Percentiles rank a stretch among this genome's conserved stretches.
phyloP scores from a whole-genome alignment of 2,113 vertebrate genomes.

The Neoarius graeffei region DNA sequence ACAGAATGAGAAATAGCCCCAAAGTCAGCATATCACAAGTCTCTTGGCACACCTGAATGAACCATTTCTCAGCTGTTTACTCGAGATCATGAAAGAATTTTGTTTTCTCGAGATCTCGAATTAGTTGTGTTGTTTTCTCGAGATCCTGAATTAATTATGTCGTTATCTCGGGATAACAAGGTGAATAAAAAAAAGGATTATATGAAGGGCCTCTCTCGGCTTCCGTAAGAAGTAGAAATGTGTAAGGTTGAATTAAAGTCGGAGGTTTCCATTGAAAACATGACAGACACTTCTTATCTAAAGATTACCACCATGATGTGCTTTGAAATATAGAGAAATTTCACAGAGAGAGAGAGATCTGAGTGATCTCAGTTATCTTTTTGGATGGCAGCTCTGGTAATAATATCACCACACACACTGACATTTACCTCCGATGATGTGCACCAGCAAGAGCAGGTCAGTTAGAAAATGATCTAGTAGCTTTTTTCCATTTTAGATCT shows the following conservation, averaged over 20 bases:
- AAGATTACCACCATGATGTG: background rate
- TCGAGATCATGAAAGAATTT: too few species aligned
- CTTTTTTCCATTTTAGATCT: slow-evolving; percentile 20
- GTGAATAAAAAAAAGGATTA: too few species aligned
- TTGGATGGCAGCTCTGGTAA: slow-evolving; percentile 14
- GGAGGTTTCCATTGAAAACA: background rate
- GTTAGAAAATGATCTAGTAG: slow-evolving; percentile 36
- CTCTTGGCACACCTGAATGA: too few species aligned
- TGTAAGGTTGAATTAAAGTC: slow-evolving; percentile 1
- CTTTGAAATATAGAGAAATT: background rate
- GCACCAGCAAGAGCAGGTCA: slow-evolving; percentile 37
- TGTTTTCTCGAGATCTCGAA: too few species aligned
- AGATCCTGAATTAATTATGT: too few species aligned
- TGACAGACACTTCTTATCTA: background rate
- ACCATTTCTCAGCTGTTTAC: too few species aligned
- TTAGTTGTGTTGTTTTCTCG: too few species aligned
- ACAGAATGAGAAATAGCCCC: too few species aligned
- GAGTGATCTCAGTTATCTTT: slow-evolving; percentile 17
- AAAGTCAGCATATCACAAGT: too few species aligned
- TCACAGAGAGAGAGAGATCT: background rate
- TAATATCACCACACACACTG: slow-evolving; percentile 25
- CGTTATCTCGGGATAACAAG: too few species aligned
- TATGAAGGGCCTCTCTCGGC: too few species aligned
- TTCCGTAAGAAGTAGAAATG: background rate
- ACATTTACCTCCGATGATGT: slow-evolving; percentile 41